phyloP scores from a whole-genome alignment of 2,888 invertebrate genomes.

The Falcaria lacertinaria region DNA sequence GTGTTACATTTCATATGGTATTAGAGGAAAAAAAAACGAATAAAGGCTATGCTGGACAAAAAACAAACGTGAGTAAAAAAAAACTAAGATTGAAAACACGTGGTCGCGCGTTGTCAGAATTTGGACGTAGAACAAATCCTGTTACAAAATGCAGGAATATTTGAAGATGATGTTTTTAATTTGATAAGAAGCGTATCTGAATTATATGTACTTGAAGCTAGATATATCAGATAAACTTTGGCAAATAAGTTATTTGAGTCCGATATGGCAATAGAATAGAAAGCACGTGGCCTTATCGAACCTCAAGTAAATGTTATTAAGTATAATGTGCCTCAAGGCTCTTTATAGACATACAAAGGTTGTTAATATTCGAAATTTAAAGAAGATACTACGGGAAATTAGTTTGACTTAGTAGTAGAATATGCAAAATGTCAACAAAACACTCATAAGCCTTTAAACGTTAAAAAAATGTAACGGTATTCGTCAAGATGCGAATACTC shows the following conservation, averaged over 20 bases:
- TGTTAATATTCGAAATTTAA: no score
- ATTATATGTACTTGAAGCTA: no score
- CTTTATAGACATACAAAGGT: background rate
- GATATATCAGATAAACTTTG: no score
- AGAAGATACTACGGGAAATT: no score
- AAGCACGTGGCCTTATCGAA: background rate
- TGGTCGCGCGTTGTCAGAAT: constrained; percentile 31
- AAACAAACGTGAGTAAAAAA: constrained; percentile 32
- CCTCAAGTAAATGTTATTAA: no score
- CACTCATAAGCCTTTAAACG: no score
- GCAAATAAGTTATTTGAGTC: background rate
- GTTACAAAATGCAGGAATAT: constrained; percentile 10
- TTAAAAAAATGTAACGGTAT: background rate
- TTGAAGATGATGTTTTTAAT: background rate
- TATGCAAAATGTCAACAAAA: no score
- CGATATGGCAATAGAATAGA: background rate
- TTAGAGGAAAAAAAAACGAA: constrained; percentile 30
- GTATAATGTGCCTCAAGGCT: no score
- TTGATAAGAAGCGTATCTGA: no score
- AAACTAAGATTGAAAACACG: constrained; percentile 45
- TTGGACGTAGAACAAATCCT: constrained; percentile 14
- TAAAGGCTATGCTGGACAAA: constrained; percentile 33
- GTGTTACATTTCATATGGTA: constrained; percentile 42
- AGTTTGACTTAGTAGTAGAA: no score
- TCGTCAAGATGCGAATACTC: background rate